Evolutionary conservation across 2,797 vertebrate genomes (phyloP).

Genomic region (Ctenopoma kingsleyae): DNA sequence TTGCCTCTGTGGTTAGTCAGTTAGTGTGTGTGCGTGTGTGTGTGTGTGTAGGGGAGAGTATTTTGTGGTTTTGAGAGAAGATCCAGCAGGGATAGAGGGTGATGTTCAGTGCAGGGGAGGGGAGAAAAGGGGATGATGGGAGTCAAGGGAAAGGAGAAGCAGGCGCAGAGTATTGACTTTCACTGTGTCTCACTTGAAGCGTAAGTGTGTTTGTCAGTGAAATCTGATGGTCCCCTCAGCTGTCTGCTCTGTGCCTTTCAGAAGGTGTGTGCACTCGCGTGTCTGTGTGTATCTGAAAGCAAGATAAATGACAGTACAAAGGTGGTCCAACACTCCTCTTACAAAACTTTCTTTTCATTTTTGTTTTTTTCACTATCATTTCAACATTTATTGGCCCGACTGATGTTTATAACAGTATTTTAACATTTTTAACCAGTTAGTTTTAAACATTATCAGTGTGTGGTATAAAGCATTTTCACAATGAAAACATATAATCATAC

Average conservation of each 20-base stretch:
- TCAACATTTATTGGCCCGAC: neutral
- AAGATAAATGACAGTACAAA: constrained; percentile 28
- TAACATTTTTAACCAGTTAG: constrained; percentile 5
- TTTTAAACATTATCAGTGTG: neutral
- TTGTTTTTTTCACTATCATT: neutral
- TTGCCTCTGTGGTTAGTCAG: constrained; percentile 55
- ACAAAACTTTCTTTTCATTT: neutral
- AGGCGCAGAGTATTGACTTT: constrained; percentile 89
- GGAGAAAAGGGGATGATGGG: constrained; percentile 55
- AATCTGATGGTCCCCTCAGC: constrained; percentile 91
- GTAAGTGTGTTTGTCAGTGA: constrained; percentile 93
- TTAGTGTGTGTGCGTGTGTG: constrained; percentile 23
- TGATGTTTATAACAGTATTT: neutral
- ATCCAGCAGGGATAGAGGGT: constrained; percentile 47
- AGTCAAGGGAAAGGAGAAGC: constrained; percentile 73
- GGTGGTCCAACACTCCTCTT: constrained; percentile 1
- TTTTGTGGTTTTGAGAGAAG: constrained; percentile 58
- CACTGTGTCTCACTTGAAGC: constrained; percentile 90
- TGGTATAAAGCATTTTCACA: neutral
- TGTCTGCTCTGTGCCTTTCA: constrained; percentile 87
- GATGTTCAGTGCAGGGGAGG: constrained; percentile 45
- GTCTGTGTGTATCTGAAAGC: constrained; percentile 26
- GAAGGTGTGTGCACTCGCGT: constrained; percentile 10
- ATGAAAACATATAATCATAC: constrained; percentile 9
- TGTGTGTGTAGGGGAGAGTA: constrained; percentile 24